Percentiles rank a stretch among this genome's conserved stretches.
Evolutionary conservation across 2,113 vertebrate species (phyloP).

Genomic region (Cheilinus undulatus): DNA sequence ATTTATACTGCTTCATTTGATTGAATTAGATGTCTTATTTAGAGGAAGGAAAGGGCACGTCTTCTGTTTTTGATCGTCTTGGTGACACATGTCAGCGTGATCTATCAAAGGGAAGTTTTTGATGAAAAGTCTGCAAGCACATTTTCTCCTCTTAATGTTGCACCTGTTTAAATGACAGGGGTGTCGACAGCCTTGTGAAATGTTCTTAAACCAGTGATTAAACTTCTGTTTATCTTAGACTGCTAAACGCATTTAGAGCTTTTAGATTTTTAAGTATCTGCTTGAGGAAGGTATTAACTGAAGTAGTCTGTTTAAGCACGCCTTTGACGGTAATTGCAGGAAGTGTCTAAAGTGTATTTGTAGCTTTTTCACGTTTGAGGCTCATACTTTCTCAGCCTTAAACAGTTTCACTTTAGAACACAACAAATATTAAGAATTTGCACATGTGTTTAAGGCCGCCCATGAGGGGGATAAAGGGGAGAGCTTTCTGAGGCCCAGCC

Average conservation of each 20-base stretch:
- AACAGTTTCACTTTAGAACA: not conserved
- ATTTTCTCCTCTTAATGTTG: not conserved
- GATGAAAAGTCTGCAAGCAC: not conserved
- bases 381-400: not conserved
- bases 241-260: not conserved
- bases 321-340: not conserved
- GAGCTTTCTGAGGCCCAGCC: no score
- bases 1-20: not conserved
- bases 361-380: not conserved
- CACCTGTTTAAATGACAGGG: not conserved
- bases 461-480: no score
- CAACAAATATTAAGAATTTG: not conserved
- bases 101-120: not conserved
- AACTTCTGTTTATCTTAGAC: not conserved
- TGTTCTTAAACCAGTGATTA: not conserved
- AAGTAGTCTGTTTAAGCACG: not conserved
- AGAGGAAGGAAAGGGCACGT: not conserved
- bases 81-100: not conserved
- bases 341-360: not conserved
- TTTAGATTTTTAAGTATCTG: not conserved
- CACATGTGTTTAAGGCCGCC: no score
- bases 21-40: not conserved
- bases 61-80: not conserved
- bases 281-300: not conserved
- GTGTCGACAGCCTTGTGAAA: not conserved